These are phyloP conservation scores for Thrips palmi DNA, from an alignment of 1,140 invertebrate species.

Conservation along the genomic window DNA sequence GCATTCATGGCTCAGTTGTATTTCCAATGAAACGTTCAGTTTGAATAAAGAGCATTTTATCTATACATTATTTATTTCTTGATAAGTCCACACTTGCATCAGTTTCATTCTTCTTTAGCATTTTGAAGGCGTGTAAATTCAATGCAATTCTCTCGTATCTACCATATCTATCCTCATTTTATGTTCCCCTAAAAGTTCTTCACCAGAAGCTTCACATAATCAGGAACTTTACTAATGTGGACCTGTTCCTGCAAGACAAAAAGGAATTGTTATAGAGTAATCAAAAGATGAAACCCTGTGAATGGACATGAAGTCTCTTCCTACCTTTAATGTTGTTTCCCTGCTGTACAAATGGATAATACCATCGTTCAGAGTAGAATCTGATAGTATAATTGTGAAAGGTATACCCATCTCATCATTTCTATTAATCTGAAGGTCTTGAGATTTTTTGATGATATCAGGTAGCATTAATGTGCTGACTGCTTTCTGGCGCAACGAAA, in stretches of 20 bases:
- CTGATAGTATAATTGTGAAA: slow-evolving; percentile 44
- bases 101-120: too few relatives aligned
- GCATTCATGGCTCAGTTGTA: too few relatives aligned
- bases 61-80: too few relatives aligned
- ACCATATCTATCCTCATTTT: too few relatives aligned
- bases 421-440: slow-evolving; percentile 16
- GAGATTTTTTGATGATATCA: slow-evolving; percentile 11
- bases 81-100: too few relatives aligned
- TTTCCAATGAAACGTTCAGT: too few relatives aligned
- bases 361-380: slow-evolving; percentile 46
- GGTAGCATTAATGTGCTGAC: slow-evolving; percentile 6
- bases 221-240: slow-evolving; percentile 13
- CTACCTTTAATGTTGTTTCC: slow-evolving; percentile 46
- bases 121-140: too few relatives aligned
- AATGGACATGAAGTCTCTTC: too few relatives aligned
- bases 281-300: slow-evolving; percentile 7
- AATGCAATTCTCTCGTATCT: too few relatives aligned
- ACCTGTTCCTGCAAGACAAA: slow-evolving; percentile 14
- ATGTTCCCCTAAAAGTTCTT: slow-evolving; percentile 13
- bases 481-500: neutral
- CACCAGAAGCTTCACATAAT: slow-evolving; percentile 12
- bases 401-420: slow-evolving; percentile 34
- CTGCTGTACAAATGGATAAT: slow-evolving; percentile 46
- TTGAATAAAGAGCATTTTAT: too few relatives aligned
- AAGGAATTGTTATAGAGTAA: slow-evolving; percentile 1